A percentile compares a stretch with the other conserved stretches of the same genome.
These are phyloP conservation scores for Ochropleura plecta DNA, from an alignment of 2,888 invertebrate species.

Conservation along the genomic window DNA sequence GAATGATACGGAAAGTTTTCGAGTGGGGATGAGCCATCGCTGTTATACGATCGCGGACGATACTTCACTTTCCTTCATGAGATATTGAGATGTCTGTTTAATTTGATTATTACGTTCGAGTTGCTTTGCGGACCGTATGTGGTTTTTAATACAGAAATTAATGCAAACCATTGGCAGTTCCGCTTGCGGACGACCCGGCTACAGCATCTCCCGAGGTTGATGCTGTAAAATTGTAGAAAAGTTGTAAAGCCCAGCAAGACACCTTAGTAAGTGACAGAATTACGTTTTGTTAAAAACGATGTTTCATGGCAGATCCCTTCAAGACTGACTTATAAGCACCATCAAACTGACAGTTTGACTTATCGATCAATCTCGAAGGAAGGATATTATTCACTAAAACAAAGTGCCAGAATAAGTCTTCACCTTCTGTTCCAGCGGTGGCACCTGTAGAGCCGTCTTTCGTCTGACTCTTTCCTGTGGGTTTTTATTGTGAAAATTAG, in stretches of 20 bases:
- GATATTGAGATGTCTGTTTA: too few relatives aligned
- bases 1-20: neutral
- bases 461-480: neutral
- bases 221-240: neutral
- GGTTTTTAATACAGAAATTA: neutral
- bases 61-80: neutral
- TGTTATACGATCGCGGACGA: neutral
- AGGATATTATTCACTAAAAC: too few relatives aligned
- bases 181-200: neutral
- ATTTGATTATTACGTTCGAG: too few relatives aligned
- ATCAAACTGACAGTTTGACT: too few relatives aligned
- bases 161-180: neutral
- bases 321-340: too few relatives aligned
- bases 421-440: neutral
- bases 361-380: too few relatives aligned
- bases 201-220: neutral
- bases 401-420: too few relatives aligned
- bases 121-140: too few relatives aligned
- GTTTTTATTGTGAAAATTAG: neutral
- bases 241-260: neutral
- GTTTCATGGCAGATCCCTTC: too few relatives aligned
- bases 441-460: neutral
- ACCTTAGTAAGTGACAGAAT: neutral
- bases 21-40: neutral
- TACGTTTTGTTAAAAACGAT: neutral